Evolutionary conservation across 2,888 invertebrate genomes (phyloP).

Genomic region (Deladenus siricidicola): DNA sequence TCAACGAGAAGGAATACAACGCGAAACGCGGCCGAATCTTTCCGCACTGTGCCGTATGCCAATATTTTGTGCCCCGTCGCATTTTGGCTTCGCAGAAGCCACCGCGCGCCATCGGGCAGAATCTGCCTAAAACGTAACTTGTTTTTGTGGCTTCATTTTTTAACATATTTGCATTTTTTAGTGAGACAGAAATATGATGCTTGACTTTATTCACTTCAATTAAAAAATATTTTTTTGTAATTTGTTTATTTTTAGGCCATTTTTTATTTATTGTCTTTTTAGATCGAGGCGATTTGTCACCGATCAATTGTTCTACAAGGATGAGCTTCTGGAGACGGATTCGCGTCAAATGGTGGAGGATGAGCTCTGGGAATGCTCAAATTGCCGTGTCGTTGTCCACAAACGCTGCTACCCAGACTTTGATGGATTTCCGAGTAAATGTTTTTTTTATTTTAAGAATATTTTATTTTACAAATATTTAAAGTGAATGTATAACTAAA

Average conservation of each 20-base stretch:
- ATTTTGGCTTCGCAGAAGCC: not conserved
- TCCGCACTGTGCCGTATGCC: constrained; percentile 63
- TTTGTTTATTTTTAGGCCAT: too few relatives aligned
- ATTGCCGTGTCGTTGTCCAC: constrained; percentile 32
- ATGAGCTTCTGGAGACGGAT: constrained; percentile 13
- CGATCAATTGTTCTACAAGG: constrained; percentile 53
- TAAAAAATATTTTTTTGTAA: too few relatives aligned
- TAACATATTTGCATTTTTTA: not conserved
- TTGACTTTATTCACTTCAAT: too few relatives aligned
- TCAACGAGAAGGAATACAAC: constrained; percentile 24
- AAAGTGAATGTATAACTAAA: too few relatives aligned
- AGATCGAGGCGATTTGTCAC: constrained; percentile 48
- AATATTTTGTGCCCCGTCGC: constrained; percentile 55
- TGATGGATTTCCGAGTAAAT: not conserved
- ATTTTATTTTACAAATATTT: too few relatives aligned
- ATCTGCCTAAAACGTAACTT: constrained; percentile 12
- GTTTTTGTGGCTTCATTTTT: too few relatives aligned
- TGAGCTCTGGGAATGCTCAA: constrained; percentile 59
- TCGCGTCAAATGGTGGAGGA: constrained; percentile 34
- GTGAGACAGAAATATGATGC: not conserved
- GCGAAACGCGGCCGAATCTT: constrained; percentile 26
- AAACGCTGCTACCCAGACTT: constrained; percentile 14
- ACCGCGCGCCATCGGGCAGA: too few relatives aligned
- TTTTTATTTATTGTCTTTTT: constrained; percentile 11
- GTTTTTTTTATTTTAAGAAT: not conserved